phyloP scores from a whole-genome alignment of 1,140 invertebrate genomes.

The Drosophila lowei region DNA sequence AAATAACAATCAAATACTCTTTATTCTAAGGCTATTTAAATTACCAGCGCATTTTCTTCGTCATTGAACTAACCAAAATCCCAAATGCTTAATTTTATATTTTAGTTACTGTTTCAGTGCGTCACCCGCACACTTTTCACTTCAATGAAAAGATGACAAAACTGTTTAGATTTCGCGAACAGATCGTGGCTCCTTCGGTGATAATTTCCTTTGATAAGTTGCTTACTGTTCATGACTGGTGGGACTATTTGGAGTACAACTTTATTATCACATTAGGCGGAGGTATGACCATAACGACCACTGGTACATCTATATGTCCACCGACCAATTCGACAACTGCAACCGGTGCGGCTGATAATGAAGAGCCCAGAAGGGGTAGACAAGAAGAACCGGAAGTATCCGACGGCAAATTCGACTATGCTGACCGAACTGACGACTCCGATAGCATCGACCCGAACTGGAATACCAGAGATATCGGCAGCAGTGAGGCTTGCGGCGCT shows the following conservation, averaged over 20 bases:
- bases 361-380: neutral
- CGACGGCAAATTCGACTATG: too few relatives aligned
- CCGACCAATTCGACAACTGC: neutral
- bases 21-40: too few relatives aligned
- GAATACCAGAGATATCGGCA: too few relatives aligned
- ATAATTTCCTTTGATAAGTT: slow-evolving; percentile 56
- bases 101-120: slow-evolving; percentile 64
- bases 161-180: slow-evolving; percentile 54
- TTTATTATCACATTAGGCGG: slow-evolving; percentile 63
- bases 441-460: too few relatives aligned
- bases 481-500: too few relatives aligned
- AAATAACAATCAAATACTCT: too few relatives aligned
- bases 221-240: slow-evolving; percentile 68
- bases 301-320: neutral
- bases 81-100: neutral
- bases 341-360: too few relatives aligned
- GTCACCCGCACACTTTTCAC: slow-evolving; percentile 74
- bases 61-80: too few relatives aligned
- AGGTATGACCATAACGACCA: slow-evolving; percentile 12
- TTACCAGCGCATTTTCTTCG: too few relatives aligned
- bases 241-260: slow-evolving; percentile 60
- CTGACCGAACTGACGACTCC: too few relatives aligned
- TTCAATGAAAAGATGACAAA: slow-evolving; percentile 70
- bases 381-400: neutral
- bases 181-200: slow-evolving; percentile 46